Evolutionary conservation across 2,797 vertebrate species (phyloP).

Genomic region (Bradypodion ventrale): DNA sequence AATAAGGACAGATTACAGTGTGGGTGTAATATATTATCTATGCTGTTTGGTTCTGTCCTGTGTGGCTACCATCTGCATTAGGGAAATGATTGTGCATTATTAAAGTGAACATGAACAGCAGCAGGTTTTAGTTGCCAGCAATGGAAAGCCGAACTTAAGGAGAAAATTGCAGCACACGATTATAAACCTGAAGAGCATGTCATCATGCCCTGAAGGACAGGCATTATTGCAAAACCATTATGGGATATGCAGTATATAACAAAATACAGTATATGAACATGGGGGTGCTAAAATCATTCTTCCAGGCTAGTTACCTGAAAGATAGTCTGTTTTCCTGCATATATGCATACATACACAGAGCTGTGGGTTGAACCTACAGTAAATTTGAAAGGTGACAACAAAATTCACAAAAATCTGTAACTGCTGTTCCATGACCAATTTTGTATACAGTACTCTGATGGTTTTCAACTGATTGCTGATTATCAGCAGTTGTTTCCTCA

Average conservation of each 20-base stretch:
- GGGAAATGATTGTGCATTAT: neutral
- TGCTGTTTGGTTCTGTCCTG: neutral
- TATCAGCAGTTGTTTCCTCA: neutral
- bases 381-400: neutral
- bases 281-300: neutral
- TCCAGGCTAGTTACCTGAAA: neutral
- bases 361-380: neutral
- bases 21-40: conserved; percentile 1
- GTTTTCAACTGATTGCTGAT: neutral
- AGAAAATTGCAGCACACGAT: conserved; percentile 26
- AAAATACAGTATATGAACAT: neutral
- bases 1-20: conserved; percentile 16
- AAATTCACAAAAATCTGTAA: neutral
- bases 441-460: neutral
- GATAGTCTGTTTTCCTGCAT: neutral
- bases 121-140: conserved; percentile 18
- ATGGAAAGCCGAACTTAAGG: conserved; percentile 16
- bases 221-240: neutral
- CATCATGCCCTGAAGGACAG: conserved; percentile 26
- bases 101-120: conserved; percentile 15
- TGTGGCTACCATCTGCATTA: neutral
- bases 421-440: conserved; percentile 1
- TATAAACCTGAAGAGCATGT: conserved; percentile 21
- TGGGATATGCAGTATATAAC: neutral
- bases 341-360: neutral